These are phyloP conservation scores for Serinus canaria DNA, from an alignment of 2,113 vertebrate species.

Conservation along the genomic window DNA sequence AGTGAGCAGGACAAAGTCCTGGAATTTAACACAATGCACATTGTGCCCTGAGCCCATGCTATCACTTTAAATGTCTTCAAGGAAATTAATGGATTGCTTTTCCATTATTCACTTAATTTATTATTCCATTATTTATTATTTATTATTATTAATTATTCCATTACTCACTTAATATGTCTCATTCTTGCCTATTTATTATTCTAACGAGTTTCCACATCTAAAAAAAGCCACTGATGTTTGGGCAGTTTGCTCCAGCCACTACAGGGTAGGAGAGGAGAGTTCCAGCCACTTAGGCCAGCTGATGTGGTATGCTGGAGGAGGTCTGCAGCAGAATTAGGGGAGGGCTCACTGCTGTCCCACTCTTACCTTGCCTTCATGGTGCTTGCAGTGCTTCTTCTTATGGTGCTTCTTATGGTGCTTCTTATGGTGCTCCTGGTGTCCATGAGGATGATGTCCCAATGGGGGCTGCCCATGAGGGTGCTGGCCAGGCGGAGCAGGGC, in stretches of 20 bases:
- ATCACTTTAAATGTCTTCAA: background rate
- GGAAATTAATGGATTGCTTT: background rate
- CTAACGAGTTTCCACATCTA: background rate
- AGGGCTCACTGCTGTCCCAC: accelerated
- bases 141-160: background rate
- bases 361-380: constrained; percentile 33
- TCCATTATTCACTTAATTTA: background rate
- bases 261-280: background rate
- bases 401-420: constrained; percentile 31
- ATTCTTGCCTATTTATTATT: background rate
- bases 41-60: background rate
- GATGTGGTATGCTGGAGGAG: background rate
- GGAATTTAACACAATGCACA: background rate
- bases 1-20: background rate
- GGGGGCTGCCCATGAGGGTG: background rate
- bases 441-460: background rate
- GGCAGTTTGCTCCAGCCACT: background rate
- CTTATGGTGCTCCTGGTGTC: background rate
- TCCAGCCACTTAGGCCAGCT: background rate
- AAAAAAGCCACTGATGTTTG: background rate
- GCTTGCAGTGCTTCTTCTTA: background rate
- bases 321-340: background rate
- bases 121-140: no score
- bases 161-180: background rate
- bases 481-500: background rate